Base-by-base conservation (phyloP, 2,888 invertebrate genomes). In the Anticlea derivata region DNA sequence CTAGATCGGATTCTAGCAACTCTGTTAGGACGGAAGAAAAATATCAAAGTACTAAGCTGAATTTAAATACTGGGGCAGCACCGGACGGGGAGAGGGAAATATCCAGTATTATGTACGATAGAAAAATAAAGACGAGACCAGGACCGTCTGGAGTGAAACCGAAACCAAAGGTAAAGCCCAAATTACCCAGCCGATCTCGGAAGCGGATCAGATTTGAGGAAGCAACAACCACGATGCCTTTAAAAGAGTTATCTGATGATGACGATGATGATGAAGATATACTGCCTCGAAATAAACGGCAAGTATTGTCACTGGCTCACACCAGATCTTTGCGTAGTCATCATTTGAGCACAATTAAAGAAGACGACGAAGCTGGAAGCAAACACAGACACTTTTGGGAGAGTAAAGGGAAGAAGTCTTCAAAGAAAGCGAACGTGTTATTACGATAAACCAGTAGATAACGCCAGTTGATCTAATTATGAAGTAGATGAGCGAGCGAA, bases 121-220 rank as follows among this genome's bases (percentile, higher is more conserved):
- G 10, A 34, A 30, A n/a, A 7, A n/a, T 17, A 12, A 8, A 29
- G 5, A 7, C 7, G 5, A 50, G 35, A 39, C 54, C 54, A 1
- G 56, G 56, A 12, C 45, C 52, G 0, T 49, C 58, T n/a, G 44
- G 23, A 24, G 30, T 12, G 7, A 38, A 11, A 40, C 0, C 10
- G 1, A 39, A 31, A 22, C 2, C 24, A 29, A 38, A 39, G 3
- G 10, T n/a, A 30, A 47, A 45, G 11, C 1, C 17, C 10, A 41
- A 17, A 12, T 11, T 12, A 5, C 5, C 30, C 1, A 31, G 39
- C 34, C 38, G 24, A 5, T 30, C 47, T 23, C 50, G 30, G 35
- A 83, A 80, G 49, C 76, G 68, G 29, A 67, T 86, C 24, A 73
- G 84, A 52, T 88, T 88, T 63, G 73, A 81, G 11, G 79, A 82